Base-by-base conservation (phyloP, 2,888 invertebrate genomes). In the Luffia ferchaultella region DNA sequence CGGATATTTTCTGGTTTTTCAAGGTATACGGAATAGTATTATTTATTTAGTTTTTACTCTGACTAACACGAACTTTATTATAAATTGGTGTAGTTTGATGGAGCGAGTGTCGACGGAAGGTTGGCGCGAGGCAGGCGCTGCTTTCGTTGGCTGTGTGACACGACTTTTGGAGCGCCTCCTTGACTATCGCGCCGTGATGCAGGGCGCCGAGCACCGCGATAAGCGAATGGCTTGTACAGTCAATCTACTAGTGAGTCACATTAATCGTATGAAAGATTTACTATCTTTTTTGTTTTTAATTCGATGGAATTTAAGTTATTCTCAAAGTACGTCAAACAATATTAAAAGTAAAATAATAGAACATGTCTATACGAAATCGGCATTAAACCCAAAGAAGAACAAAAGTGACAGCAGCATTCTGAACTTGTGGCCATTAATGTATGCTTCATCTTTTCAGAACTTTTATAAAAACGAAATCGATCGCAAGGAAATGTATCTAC, bases 391-490 rank as follows among this genome's bases (percentile, higher is more conserved):
- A n/a, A n/a, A n/a, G n/a, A n/a, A n/a, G n/a, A n/a, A n/a, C n/a
- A n/a, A n/a, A n/a, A n/a, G n/a, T n/a, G n/a, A n/a, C n/a, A n/a
- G n/a, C n/a, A n/a, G n/a, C n/a, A n/a, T n/a, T n/a, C n/a, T n/a
- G n/a, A n/a, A n/a, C n/a, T n/a, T n/a, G n/a, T n/a, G n/a, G n/a
- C n/a, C n/a, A n/a, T n/a, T n/a, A n/a, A n/a, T n/a, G n/a, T n/a
- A n/a, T n/a, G n/a, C n/a, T n/a, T n/a, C n/a, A n/a, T n/a, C n/a
- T n/a, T n/a, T n/a, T n/a, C 84, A 94, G 93, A 96, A 97, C 67
- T 98, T 97, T 73, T 97, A 97, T 84, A 96, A 96, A 72, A 95
- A 95, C 68, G 96, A 97, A 79, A 95, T 96, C 58, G 95, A 97
- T 64, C 88, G 96, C 18, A 94, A 96, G 63, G 96, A 97, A 75